phyloP scores from a whole-genome alignment of 1,140 invertebrate genomes.

The Drosophila obscura region DNA sequence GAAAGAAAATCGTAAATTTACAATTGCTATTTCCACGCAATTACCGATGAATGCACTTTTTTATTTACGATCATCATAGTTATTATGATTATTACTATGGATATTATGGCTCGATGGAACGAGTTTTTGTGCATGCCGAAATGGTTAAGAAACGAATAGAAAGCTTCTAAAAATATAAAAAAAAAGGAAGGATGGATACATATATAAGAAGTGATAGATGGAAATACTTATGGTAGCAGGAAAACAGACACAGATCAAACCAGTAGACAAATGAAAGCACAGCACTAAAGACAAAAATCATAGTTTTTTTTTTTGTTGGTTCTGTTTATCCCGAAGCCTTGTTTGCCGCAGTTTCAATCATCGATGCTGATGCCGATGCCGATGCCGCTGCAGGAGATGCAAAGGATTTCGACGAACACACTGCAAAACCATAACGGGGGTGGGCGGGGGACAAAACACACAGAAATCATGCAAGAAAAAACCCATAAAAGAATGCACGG shows the following conservation, averaged over 20 bases:
- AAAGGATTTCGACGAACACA: conserved; percentile 16
- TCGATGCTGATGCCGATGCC: background rate
- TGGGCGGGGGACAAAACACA: conserved; percentile 4
- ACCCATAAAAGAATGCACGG: conserved; percentile 10
- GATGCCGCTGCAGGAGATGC: conserved; percentile 14
- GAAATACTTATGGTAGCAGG: too few relatives aligned
- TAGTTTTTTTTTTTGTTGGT: background rate
- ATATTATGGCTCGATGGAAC: conserved; percentile 12
- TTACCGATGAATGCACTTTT: conserved; percentile 45
- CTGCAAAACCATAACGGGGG: conserved; percentile 21
- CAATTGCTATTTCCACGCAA: conserved; percentile 64
- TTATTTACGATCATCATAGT: conserved; percentile 36
- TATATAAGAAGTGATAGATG: too few relatives aligned
- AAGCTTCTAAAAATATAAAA: background rate
- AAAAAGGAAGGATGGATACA: too few relatives aligned
- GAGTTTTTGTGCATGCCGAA: conserved; percentile 8
- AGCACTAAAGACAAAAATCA: conserved; percentile 11
- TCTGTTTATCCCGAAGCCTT: conserved; percentile 4
- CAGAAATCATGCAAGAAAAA: conserved; percentile 24
- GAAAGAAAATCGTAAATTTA: conserved; percentile 55
- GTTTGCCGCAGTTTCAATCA: conserved; percentile 27
- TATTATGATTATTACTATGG: conserved; percentile 39
- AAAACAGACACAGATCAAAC: background rate
- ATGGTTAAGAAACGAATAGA: background rate
- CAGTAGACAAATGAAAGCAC: conserved; percentile 46